These are phyloP conservation scores for Oophaga pumilio DNA, from an alignment of 2,113 vertebrate species.

Conservation along the genomic window DNA sequence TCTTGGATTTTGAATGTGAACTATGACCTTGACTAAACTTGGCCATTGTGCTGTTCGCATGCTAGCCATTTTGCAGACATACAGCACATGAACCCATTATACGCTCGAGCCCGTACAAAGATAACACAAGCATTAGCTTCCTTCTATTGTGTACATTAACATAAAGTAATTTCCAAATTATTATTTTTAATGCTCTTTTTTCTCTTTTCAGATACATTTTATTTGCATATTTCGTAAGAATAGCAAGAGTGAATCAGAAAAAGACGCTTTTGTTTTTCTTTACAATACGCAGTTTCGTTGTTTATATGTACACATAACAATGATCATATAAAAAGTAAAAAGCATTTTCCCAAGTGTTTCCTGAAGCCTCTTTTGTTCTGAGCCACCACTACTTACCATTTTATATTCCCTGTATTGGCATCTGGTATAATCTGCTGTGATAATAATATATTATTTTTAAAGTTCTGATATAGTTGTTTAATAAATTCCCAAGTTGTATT, in stretches of 20 bases:
- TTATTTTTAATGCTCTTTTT: neutral
- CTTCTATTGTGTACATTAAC: constrained; percentile 2
- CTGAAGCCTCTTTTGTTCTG: constrained; percentile 5
- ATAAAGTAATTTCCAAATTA: neutral
- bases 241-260: neutral
- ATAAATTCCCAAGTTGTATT: constrained; percentile 61
- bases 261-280: neutral
- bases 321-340: neutral
- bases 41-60: too few species aligned
- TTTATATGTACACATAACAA: neutral
- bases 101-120: neutral
- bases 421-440: constrained; percentile 11
- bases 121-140: neutral
- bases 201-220: neutral
- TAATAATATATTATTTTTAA: constrained; percentile 60
- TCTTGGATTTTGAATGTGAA: too few species aligned
- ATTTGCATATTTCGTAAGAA: constrained; percentile 15
- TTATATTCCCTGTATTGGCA: neutral
- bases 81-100: too few species aligned
- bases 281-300: neutral
- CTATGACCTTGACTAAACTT: too few species aligned
- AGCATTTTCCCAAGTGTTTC: neutral
- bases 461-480: constrained; percentile 46
- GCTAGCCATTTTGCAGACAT: too few species aligned
- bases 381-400: neutral